Evolutionary conservation across 2,113 vertebrate genomes (phyloP), one percentile per base, ranked within the genome.

Genomic region (Apus apus): DNA sequence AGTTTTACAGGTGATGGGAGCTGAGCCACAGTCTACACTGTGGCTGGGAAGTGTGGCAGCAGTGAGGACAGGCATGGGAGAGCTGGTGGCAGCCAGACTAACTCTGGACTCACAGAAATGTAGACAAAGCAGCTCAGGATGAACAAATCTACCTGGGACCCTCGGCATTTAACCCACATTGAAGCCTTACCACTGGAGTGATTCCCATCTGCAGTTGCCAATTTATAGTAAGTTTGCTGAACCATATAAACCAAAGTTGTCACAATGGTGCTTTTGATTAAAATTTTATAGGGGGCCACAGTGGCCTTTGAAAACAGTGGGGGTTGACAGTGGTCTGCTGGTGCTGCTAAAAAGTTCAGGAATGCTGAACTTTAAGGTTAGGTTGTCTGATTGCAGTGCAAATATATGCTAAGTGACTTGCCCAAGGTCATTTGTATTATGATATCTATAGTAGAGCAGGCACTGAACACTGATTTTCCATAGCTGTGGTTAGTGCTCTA

Each of bases 321-420:
- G 86, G 53, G 83, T 95, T 95, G 94, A 96, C 80, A 95, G 86
- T 94, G 89, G 91, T 91, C 91, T 89, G 83, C 48, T 96, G 70
- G 86, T 94, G 70, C 89, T 94, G 73, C 94, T 94, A 87, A 85
- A 96, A 97, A 81, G 96, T 95, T 95, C 94, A 96, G 89, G 95
- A 95, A 96, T 96, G 96, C 95, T 95, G 91, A 96, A 96, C 95
- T 95, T 96, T 96, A 96, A 96, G 91, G 93, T 96, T 97, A 96
- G 91, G 89, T 94, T 96, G 96, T 95, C 95, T 97, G 94, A 96
- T 91, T 96, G 94, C 93, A 93, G 95, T 95, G 96, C 96, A 97
- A 96, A 97, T 97, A 97, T 95, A 97, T 95, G 93, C 96, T 93
- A 96, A 97, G 94, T 96, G 95, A 97, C 94, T 94, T 96, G 95